Conservation (phyloP, 2,888 invertebrate genomes). For the Andrena haemorrhoa region DNA sequence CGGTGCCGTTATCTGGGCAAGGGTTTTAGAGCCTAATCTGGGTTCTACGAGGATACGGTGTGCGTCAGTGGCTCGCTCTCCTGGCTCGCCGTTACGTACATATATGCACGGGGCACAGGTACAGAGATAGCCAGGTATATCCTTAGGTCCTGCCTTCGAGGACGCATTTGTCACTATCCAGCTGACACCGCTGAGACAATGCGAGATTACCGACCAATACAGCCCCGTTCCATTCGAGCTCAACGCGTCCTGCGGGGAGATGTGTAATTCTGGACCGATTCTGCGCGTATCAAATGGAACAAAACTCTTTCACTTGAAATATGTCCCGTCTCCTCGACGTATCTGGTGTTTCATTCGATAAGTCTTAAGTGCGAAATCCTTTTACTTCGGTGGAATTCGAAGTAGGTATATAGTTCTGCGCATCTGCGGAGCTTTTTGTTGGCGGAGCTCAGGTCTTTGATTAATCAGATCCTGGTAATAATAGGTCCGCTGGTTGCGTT, state of each 20-base stretch:
- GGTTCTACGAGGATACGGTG: constrained; percentile 71
- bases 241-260: constrained; percentile 64
- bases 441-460: background rate
- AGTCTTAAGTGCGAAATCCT: constrained; percentile 25
- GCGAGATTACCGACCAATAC: constrained; percentile 76
- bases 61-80: constrained; percentile 66
- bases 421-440: no score
- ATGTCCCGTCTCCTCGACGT: constrained; percentile 1
- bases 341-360: background rate
- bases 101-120: constrained; percentile 45
- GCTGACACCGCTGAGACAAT: constrained; percentile 76
- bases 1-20: constrained; percentile 77
- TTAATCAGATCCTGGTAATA: background rate
- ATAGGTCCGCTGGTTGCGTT: background rate
- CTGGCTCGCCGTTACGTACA: constrained; percentile 61
- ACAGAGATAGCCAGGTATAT: constrained; percentile 69
- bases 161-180: constrained; percentile 77
- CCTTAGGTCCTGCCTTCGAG: constrained; percentile 63
- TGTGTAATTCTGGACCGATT: constrained; percentile 37
- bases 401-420: no score
- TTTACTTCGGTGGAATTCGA: background rate
- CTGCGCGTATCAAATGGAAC: constrained; percentile 28
- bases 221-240: constrained; percentile 56
- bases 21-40: constrained; percentile 79
- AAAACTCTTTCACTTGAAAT: constrained; percentile 40